Percentiles rank a stretch among this genome's conserved stretches.
Conservation (phyloP, 2,888 invertebrate species). For the Drosophila mayaguana region DNA sequence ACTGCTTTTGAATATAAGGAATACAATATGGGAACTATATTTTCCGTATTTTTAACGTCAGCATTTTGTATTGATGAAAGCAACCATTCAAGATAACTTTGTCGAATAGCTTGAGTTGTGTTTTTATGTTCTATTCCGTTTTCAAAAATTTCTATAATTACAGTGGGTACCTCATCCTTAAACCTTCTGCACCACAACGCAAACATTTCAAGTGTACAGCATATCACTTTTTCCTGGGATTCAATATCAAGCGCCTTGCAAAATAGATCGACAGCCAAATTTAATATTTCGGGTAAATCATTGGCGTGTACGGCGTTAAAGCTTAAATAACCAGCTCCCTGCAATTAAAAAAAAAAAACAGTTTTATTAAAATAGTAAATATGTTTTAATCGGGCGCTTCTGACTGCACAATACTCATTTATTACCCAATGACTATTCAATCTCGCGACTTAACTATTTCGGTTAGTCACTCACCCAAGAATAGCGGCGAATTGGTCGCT, state of each 20-base stretch:
- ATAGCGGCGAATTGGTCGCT: no score
- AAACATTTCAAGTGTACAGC: conserved; percentile 92
- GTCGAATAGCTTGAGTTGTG: conserved; percentile 91
- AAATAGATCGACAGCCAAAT: conserved; percentile 88
- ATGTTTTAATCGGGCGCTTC: not conserved
- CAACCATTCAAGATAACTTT: conserved; percentile 92
- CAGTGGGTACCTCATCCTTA: conserved; percentile 88
- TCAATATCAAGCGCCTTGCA: conserved; percentile 93
- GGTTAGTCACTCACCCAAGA: no score
- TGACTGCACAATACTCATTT: no score
- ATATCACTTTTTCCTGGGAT: conserved; percentile 96
- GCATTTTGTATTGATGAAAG: conserved; percentile 88
- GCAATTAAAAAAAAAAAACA: conserved; percentile 43
- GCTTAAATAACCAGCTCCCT: conserved; percentile 91
- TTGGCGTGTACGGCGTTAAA: conserved; percentile 88
- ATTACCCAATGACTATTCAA: no score
- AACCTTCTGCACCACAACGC: conserved; percentile 91
- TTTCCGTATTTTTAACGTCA: conserved; percentile 84
- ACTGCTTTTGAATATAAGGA: conserved; percentile 91
- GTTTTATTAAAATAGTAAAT: not conserved
- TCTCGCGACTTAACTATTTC: no score
- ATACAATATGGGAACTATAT: conserved; percentile 88
- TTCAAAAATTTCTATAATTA: conserved; percentile 89
- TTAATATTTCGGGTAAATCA: conserved; percentile 87
- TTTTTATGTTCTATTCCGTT: conserved; percentile 91